Evolutionary conservation across 2,113 vertebrate genomes (phyloP).

Genomic region (Excalfactoria chinensis): DNA sequence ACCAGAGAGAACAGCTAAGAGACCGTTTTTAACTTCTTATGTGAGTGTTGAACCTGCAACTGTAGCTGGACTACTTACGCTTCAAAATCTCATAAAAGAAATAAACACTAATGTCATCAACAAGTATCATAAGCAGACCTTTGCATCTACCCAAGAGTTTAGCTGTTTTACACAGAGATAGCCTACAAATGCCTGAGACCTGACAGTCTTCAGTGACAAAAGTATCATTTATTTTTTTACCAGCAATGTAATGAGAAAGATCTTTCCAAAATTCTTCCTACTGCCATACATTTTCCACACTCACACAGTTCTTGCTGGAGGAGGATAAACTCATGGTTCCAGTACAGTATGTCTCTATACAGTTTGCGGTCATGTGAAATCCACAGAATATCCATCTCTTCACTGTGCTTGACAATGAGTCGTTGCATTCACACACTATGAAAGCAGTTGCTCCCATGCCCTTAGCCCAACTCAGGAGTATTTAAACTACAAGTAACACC

Average conservation of each 20-base stretch:
- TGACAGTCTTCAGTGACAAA: neutral
- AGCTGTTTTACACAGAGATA: slow-evolving; percentile 18
- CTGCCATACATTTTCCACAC: neutral
- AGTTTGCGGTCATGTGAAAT: neutral
- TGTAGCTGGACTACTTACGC: neutral
- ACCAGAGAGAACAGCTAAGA: neutral
- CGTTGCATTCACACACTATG: neutral
- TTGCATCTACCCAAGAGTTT: neutral
- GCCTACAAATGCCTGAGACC: neutral
- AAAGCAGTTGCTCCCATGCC: neutral
- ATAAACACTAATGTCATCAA: neutral
- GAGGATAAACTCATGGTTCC: neutral
- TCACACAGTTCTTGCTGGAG: neutral
- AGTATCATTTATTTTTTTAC: neutral
- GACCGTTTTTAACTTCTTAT: neutral
- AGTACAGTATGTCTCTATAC: neutral
- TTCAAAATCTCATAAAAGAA: neutral
- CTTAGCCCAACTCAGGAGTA: neutral
- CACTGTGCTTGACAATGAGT: neutral
- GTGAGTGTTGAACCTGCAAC: neutral
- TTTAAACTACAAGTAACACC: neutral
- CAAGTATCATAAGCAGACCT: slow-evolving; percentile 5
- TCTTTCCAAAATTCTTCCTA: neutral
- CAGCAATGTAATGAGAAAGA: neutral
- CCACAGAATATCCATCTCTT: neutral